Percentiles rank a stretch among this genome's conserved stretches.
phyloP scores from a whole-genome alignment of 2,797 vertebrate species.

The Chaenodraco wilsoni region DNA sequence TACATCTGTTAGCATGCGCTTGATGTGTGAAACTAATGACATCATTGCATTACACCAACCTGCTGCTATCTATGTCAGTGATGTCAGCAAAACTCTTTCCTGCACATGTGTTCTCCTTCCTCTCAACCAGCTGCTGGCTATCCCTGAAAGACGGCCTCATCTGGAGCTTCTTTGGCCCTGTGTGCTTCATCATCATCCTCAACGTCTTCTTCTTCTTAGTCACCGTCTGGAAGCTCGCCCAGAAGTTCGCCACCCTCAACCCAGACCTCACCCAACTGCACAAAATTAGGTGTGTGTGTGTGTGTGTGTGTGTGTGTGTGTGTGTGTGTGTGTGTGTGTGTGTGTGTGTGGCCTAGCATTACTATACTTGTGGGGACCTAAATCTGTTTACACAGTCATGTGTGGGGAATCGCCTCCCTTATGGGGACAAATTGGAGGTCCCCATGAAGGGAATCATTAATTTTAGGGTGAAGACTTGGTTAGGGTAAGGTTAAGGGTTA shows the following conservation, averaged over 20 bases:
- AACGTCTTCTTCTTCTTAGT: slow-evolving; percentile 87
- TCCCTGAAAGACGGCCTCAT: slow-evolving; percentile 74
- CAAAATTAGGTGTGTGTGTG: slow-evolving; percentile 82
- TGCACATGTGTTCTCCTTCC: slow-evolving; percentile 20
- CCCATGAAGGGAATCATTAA: too few relatives aligned
- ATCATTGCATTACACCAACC: slow-evolving; percentile 23
- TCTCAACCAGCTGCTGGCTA: slow-evolving; percentile 87
- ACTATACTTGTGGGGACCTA: too few relatives aligned
- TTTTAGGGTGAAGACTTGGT: too few relatives aligned
- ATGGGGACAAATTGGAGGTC: too few relatives aligned
- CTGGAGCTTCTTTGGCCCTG: slow-evolving; percentile 89
- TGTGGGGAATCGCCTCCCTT: too few relatives aligned
- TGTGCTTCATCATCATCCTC: slow-evolving; percentile 83
- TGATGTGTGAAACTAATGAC: slow-evolving; percentile 10
- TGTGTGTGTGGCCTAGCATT: slow-evolving; percentile 55
- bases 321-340: slow-evolving; percentile 66
- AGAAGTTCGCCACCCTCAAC: slow-evolving; percentile 89
- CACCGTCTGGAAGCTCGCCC: slow-evolving; percentile 88
- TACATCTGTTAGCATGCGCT: neutral
- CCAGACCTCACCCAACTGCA: slow-evolving; percentile 86
- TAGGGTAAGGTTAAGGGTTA: too few relatives aligned
- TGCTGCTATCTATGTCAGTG: neutral
- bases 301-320: slow-evolving; percentile 72
- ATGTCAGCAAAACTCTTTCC: slow-evolving; percentile 10
- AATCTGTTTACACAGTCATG: too few relatives aligned